These are phyloP conservation scores for Ptycholaimellus sp. DNA, from an alignment of 2,888 invertebrate species.

Conservation along the genomic window DNA sequence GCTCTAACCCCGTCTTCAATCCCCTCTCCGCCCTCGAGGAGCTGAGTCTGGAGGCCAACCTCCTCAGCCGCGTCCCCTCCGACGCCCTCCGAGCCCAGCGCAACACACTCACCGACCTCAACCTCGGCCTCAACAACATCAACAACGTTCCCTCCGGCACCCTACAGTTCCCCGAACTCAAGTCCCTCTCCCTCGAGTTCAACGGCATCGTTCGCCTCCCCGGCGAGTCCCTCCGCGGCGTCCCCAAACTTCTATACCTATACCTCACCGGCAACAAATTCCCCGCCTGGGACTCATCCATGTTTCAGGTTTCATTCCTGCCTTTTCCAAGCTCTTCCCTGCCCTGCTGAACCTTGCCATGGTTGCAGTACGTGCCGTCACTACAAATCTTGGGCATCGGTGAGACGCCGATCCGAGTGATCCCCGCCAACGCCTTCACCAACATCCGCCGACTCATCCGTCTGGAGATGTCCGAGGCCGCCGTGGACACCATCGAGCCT, in stretches of 20 bases:
- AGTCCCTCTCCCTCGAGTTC: constrained; percentile 24
- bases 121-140: constrained; percentile 21
- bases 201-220: constrained; percentile 21
- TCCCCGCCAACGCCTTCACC: constrained; percentile 23
- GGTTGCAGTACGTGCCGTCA: constrained; percentile 13
- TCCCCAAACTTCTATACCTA: constrained; percentile 22
- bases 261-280: constrained; percentile 25
- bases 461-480: constrained; percentile 24
- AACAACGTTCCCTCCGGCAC: constrained; percentile 20
- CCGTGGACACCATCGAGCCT: constrained; percentile 21
- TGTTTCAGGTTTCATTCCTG: constrained; percentile 17
- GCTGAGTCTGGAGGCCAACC: constrained; percentile 23
- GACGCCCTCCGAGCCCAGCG: constrained; percentile 17
- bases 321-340: no score
- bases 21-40: constrained; percentile 20
- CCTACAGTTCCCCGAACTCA: constrained; percentile 21
- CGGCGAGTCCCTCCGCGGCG: constrained; percentile 21
- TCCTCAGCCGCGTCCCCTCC: constrained; percentile 18
- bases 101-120: constrained; percentile 19
- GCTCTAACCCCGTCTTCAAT: constrained; percentile 17
- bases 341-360: not conserved
- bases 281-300: constrained; percentile 20
- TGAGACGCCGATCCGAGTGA: constrained; percentile 23
- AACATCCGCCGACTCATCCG: constrained; percentile 21
- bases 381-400: constrained; percentile 22